phyloP scores from a whole-genome alignment of 2,113 vertebrate genomes.

The Platysternon megacephalum region DNA sequence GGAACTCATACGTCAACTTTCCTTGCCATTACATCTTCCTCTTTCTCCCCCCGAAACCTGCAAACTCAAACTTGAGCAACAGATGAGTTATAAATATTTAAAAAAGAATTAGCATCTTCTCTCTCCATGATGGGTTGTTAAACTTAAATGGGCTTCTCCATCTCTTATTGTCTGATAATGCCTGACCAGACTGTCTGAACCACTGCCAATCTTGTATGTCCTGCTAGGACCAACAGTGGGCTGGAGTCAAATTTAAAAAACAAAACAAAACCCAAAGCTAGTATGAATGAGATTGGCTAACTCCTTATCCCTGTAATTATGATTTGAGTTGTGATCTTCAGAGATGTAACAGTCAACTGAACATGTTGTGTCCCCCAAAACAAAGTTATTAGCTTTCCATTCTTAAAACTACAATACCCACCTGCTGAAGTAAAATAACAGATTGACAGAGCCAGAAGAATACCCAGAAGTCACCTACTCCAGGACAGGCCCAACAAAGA shows the following conservation, averaged over 20 bases:
- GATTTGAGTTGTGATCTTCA: neutral
- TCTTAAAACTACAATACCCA: neutral
- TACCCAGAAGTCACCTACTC: no score
- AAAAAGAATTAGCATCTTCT: no score
- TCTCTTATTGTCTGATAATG: neutral
- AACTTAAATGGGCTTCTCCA: neutral
- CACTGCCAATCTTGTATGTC: neutral
- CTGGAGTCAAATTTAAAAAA: neutral
- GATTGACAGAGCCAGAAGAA: no score
- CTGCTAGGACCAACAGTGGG: neutral
- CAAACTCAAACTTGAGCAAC: neutral
- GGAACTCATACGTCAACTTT: neutral
- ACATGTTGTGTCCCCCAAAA: neutral
- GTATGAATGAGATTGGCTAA: neutral
- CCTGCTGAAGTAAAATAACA: no score
- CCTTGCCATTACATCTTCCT: neutral
- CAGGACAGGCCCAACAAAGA: no score
- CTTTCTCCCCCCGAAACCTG: accelerated
- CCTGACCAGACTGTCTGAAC: neutral
- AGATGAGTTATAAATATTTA: neutral
- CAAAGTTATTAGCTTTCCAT: neutral
- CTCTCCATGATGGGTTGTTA: neutral
- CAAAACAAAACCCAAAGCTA: neutral
- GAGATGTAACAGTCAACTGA: neutral
- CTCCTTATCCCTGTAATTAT: neutral